Evolutionary conservation across 1,140 invertebrate genomes (phyloP), one percentile per base, ranked within the genome.

Genomic region (Nasonia vitripennis): DNA sequence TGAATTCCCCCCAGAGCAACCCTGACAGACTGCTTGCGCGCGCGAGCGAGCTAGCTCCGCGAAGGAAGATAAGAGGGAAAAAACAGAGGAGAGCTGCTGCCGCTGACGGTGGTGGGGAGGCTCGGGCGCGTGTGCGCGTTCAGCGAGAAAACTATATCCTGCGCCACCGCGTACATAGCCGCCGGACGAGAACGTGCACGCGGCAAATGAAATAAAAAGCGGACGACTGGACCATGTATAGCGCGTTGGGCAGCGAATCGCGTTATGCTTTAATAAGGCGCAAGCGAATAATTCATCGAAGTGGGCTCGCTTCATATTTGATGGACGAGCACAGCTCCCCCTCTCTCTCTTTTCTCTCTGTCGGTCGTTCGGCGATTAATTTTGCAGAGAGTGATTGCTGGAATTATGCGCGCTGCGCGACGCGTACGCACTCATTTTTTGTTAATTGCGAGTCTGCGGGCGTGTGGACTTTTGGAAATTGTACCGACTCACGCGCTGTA

Each of bases 241-340:
- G 34, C 27, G 27, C 27, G 27, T 4, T 37, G 9, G n/a, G 14
- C 0, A 83, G 41, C 74, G 81, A 67, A 23, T 7, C 23, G 75
- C 71, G 80, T 79, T 84, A 62, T 84, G 79, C 11, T 80, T 79
- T 48, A 45, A 78, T 75, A 74, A 62, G 77, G n/a, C 41, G 31
- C 48, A 75, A 79, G 67, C 73, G 79, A 84, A 74, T 79, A 79
- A 73, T 84, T 79, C 80, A 87, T 85, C 68, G 84, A 74, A 37
- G 23, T 6, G 79, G 34, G 6, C 17, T 20, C 20, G 17, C 31
- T 48, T 10, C n/a, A 51, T 62, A 7, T 41, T 75, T 75, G 6
- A 77, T 73, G 14, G 10, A 1, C 55, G 5, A 20, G n/a, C 17
- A 6, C 55, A 23, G 1, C 11, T 55, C 4, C 12, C 51, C 0